Evolutionary conservation across 2,113 vertebrate genomes (phyloP), one percentile per base, ranked within the genome.

Genomic region (Onychostruthus taczanowskii): DNA sequence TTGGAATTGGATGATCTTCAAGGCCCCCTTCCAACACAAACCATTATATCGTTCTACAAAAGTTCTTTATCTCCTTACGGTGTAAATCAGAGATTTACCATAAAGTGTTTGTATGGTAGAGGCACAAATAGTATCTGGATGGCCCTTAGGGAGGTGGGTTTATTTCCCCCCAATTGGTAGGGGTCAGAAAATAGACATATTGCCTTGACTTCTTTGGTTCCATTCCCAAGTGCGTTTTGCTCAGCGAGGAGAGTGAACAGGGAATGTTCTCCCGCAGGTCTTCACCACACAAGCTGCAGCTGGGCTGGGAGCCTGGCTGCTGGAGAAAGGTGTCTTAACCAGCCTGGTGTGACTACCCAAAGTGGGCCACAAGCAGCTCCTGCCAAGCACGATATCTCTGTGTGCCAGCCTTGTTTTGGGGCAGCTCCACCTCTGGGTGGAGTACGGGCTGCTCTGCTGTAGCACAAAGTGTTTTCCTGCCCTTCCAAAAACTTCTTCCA

Each of bases 321-420:
- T 2, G 13, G 28, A 33, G 52, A 28, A 84, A 28, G n/a, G 43
- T 88, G 91, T 28, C 63, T 21, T 47, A 35, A 37, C 41, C 55
- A 69, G 41, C 76, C 63, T 49, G 16, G 4, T 41, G 35, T 53
- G 37, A 28, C 43, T 30, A 53, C n/a, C 50, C 55, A 16, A 53
- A 66, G 50, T 23, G 63, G 70, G 43, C 63, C 41, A 27, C 0
- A 5, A 66, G 44, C 46, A 28, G 37, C 63, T 89, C 8, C 2
- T 37, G 50, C 46, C 56, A 56, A 22, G 20, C 11, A 0, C 10
- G 31, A 1, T 1, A 3, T 64, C 31, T 82, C 66, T 11, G 10
- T 44, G 46, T 63, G 28, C 63, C 19, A 11, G 50, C 66, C 64
- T 23, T 46, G 4, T 68, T 79, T 24, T 43, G 58, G 35, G 55